A percentile compares a stretch with the other conserved stretches of the same genome.
Conservation (phyloP, 2,113 vertebrate genomes). For the Phaetusa simplex region DNA sequence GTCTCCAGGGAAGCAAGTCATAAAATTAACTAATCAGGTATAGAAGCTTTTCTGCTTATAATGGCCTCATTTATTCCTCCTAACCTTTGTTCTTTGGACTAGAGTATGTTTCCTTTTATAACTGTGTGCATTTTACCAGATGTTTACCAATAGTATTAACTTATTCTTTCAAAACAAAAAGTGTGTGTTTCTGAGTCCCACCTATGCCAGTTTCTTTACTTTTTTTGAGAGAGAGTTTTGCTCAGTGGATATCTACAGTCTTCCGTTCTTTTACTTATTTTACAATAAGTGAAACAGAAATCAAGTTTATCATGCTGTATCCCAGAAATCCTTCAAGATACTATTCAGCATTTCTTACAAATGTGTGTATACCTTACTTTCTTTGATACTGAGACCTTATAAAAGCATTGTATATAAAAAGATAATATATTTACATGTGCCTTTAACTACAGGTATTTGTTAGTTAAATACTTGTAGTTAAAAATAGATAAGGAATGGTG, state of each 20-base stretch:
- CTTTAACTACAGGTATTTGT: neutral
- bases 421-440: neutral
- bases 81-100: conserved; percentile 9
- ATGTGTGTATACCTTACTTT: neutral
- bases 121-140: neutral
- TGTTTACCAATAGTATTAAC: neutral
- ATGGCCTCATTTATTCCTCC: conserved; percentile 3
- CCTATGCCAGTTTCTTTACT: neutral
- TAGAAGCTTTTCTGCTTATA: conserved; percentile 3
- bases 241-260: neutral
- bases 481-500: neutral
- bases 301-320: neutral
- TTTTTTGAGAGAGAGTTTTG: neutral
- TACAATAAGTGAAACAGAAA: neutral
- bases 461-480: neutral
- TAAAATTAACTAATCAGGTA: neutral
- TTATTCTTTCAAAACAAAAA: neutral
- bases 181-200: neutral
- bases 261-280: neutral
- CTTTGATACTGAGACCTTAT: neutral
- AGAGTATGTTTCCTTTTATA: neutral
- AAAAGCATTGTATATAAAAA: neutral
- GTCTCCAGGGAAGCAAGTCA: neutral
- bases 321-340: neutral
- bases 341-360: neutral